Conservation (phyloP, 2,888 invertebrate genomes). For the Craniophora ligustri region DNA sequence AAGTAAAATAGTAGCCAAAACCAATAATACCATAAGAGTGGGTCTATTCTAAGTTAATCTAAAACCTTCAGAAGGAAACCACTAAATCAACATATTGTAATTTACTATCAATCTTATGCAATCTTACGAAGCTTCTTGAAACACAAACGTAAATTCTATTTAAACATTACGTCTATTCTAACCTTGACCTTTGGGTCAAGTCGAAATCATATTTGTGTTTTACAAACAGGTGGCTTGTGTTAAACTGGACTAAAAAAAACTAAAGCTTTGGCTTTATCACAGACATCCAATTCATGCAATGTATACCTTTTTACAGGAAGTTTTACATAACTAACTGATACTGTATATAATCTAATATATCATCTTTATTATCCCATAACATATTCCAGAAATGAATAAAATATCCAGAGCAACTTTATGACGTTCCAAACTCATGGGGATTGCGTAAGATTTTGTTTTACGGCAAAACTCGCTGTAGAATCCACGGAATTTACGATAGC, state of each 20-base stretch:
- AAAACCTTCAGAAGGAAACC: neutral
- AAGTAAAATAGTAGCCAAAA: too few relatives aligned
- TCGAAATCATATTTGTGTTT: slow-evolving; percentile 66
- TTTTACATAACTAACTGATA: slow-evolving; percentile 9
- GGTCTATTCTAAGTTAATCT: neutral
- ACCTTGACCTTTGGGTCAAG: too few relatives aligned
- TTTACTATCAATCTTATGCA: neutral
- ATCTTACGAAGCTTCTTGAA: neutral
- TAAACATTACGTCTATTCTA: neutral
- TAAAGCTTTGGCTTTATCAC: too few relatives aligned
- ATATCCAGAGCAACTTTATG: slow-evolving; percentile 42
- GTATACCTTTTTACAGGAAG: slow-evolving; percentile 9
- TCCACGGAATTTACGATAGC: slow-evolving; percentile 52
- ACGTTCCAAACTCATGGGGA: slow-evolving; percentile 40
- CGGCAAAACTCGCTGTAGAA: slow-evolving; percentile 34
- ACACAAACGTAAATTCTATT: slow-evolving; percentile 4
- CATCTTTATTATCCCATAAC: slow-evolving; percentile 29
- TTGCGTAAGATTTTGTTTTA: slow-evolving; percentile 51
- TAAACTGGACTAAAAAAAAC: slow-evolving; percentile 53
- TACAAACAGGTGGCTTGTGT: slow-evolving; percentile 64
- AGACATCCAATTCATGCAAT: too few relatives aligned
- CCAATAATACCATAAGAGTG: too few relatives aligned
- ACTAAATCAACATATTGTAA: neutral
- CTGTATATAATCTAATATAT: slow-evolving; percentile 34
- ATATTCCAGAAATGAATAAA: slow-evolving; percentile 31